Conservation (phyloP, 2,113 vertebrate genomes). For the Holacanthus passer region DNA sequence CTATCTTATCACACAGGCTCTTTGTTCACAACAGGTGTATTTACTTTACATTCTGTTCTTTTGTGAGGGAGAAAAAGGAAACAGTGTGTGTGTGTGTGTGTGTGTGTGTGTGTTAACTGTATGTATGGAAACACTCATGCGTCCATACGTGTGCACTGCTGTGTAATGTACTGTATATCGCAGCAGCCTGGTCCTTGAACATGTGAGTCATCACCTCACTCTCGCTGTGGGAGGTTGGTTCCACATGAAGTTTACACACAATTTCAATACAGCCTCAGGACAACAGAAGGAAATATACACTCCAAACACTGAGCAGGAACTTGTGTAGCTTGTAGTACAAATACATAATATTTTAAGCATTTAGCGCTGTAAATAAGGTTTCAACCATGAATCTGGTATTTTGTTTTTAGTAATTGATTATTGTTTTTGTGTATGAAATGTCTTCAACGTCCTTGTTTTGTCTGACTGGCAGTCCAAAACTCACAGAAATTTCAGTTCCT, state of each 20-base stretch:
- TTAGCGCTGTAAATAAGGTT: background rate
- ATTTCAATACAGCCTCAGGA: background rate
- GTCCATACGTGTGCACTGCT: background rate
- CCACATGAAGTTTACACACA: slow-evolving; percentile 23
- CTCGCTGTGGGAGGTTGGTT: background rate
- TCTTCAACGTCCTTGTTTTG: too few relatives aligned
- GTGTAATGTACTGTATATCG: background rate
- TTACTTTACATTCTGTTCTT: slow-evolving; percentile 46
- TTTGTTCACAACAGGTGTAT: slow-evolving; percentile 60
- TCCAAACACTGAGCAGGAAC: background rate
- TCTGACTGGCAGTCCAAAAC: too few relatives aligned
- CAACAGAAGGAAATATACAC: background rate
- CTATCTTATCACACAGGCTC: slow-evolving; percentile 24
- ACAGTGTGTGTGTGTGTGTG: slow-evolving; percentile 29
- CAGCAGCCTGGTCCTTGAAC: background rate
- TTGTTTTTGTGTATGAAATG: too few relatives aligned
- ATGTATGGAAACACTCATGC: background rate
- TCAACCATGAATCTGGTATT: too few relatives aligned
- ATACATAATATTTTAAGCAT: background rate
- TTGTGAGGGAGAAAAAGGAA: slow-evolving; percentile 37
- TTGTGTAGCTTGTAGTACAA: background rate
- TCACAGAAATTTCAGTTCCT: too few relatives aligned
- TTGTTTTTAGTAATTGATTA: too few relatives aligned
- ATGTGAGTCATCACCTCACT: slow-evolving; percentile 15
- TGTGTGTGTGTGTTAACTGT: slow-evolving; percentile 13